Conservation (phyloP, 2,888 invertebrate species). For the Tetramorium bicarinatum region DNA sequence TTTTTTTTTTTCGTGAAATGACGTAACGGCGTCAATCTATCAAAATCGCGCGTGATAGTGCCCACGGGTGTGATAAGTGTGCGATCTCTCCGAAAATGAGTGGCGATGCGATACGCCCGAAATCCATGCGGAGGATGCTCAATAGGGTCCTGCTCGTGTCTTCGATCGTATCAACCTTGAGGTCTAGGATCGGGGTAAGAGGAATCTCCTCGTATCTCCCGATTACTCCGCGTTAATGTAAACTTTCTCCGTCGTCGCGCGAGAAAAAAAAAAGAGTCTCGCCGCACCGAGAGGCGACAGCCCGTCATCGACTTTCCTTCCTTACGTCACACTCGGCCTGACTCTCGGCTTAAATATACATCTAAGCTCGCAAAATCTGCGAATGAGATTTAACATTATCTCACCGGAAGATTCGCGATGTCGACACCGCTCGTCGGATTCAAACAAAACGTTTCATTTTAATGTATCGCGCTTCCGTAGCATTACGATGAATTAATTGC, state of each 20-base stretch:
- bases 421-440: not conserved
- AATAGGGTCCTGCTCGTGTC: conserved; percentile 23
- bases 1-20: not conserved
- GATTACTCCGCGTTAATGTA: not conserved
- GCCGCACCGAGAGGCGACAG: conserved; percentile 13
- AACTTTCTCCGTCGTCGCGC: conserved; percentile 54
- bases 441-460: not conserved
- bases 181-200: conserved; percentile 61
- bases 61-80: not conserved
- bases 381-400: conserved; percentile 15
- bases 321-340: conserved; percentile 65
- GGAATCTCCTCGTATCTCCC: not conserved
- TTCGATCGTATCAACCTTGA: conserved; percentile 41
- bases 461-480: not conserved
- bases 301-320: conserved; percentile 70
- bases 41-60: not conserved
- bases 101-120: not conserved
- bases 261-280: conserved; percentile 26
- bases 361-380: not conserved
- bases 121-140: conserved; percentile 16
- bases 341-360: not conserved
- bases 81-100: conserved; percentile 40
- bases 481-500: not conserved
- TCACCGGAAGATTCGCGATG: not conserved
- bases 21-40: not conserved